Percentiles rank a stretch among this genome's conserved stretches.
Evolutionary conservation across 64 coral and sea anemone genomes (phyloP).

Genomic region (Actinia tenebrosa): DNA sequence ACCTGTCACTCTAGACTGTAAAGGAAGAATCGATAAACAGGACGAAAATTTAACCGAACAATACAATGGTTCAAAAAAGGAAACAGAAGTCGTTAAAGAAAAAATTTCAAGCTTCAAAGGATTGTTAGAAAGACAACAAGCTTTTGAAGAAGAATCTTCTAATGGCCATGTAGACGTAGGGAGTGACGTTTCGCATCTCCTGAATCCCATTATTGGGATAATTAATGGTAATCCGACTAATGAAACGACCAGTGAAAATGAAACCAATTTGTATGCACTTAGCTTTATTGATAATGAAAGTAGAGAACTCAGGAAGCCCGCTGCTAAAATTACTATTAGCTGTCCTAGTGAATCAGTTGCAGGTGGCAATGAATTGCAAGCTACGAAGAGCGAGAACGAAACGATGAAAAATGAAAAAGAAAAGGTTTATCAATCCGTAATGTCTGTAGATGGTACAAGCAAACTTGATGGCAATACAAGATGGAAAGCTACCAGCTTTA

Average conservation of each 20-base stretch:
- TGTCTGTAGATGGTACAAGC: background rate
- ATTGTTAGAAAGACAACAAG: constrained; percentile 11
- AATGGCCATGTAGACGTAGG: background rate
- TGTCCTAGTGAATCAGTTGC: background rate
- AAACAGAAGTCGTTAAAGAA: background rate
- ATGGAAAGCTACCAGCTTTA: background rate
- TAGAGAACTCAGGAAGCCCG: background rate
- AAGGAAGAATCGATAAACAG: background rate
- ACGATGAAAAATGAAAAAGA: background rate
- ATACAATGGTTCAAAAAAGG: background rate
- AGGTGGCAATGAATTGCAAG: background rate
- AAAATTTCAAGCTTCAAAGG: background rate
- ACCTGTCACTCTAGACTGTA: background rate
- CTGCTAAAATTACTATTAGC: background rate
- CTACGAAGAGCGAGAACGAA: background rate
- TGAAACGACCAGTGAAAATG: background rate
- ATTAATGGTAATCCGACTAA: background rate
- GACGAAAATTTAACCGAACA: background rate
- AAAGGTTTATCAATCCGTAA: background rate
- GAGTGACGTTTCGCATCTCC: background rate
- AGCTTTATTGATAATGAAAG: background rate
- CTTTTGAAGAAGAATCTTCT: background rate
- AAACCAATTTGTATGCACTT: background rate
- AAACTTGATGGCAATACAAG: background rate
- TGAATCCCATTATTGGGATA: background rate